Base-by-base conservation (phyloP, 23 tunicate genomes). In the Styela plicata region DNA sequence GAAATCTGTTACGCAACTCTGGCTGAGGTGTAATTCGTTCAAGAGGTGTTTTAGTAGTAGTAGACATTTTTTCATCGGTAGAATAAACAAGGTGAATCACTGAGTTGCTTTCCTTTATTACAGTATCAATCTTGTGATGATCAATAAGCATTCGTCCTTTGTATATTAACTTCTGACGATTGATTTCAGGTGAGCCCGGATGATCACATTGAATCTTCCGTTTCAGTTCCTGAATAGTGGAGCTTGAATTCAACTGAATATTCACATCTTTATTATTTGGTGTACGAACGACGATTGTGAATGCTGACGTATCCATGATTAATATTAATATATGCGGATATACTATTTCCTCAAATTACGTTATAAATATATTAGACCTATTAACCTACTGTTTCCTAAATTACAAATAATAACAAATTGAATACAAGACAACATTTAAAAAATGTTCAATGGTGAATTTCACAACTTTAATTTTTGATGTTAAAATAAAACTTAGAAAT, bases 161-260 rank as follows among this genome's bases (percentile, higher is more conserved):
- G 29, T 71, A 71, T 19, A 71, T 71, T 36, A 71, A 71, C 77
- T 17, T 71, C 77, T 71, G 77, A 5, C 24, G 37, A 27, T 33
- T 16, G 3, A 34, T 34, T 71, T 71, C 29, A 18, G 77, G 77
- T 2, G 36, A 30, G 13, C 36, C 77, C 3, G 77, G 77, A 30
- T 71, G 77, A 31, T 71, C 77, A 21, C 23, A 21, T 71, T 71
- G 36, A 29, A 71, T 71, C 7, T 32, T 31, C 7, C 34, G 36
- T 71, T 71, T 71, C 77, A 71, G 35, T 21, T 71, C 57, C 7
- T 44, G 57, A 44, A 44, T 44, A 5, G 57, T 44, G 10, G 57
- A 44, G 57, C 57, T 44, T 7, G 57, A 44, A 44, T 44, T 44
- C 57, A 44, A 44, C 57, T 44, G 57, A 44, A 44, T 44, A 44